phyloP scores from a whole-genome alignment of 2,888 invertebrate species.

The Rotaria magnacalcarata region DNA sequence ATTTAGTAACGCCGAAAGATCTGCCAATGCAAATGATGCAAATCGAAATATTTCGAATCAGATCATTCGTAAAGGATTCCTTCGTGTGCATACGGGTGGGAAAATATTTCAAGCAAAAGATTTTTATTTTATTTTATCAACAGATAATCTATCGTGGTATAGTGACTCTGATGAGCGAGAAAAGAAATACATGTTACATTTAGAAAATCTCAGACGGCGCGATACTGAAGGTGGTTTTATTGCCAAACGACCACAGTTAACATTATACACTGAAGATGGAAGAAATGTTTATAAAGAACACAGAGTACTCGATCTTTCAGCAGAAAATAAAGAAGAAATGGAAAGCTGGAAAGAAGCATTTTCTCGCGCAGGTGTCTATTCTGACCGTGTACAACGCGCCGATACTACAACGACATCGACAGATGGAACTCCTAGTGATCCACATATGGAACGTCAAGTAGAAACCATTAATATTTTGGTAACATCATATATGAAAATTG shows the following conservation, averaged over 20 bases:
- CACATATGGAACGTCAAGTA: constrained; percentile 90
- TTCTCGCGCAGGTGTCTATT: constrained; percentile 95
- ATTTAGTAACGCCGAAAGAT: constrained; percentile 77
- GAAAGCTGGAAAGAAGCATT: constrained; percentile 99
- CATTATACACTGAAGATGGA: constrained; percentile 93
- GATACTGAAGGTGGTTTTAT: constrained; percentile 94
- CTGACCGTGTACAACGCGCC: constrained; percentile 72
- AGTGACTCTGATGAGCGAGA: constrained; percentile 99
- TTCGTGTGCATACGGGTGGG: constrained; percentile 90
- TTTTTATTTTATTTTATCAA: constrained; percentile 97
- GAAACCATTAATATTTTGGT: constrained; percentile 98
- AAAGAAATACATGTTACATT: constrained; percentile 96
- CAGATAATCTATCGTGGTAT: constrained; percentile 96
- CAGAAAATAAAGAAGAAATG: constrained; percentile 91
- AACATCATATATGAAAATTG: constrained; percentile 99
- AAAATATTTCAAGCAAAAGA: constrained; percentile 98
- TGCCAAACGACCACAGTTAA: constrained; percentile 90
- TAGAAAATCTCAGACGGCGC: constrained; percentile 89
- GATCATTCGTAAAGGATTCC: constrained; percentile 88
- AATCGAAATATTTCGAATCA: constrained; percentile 88
- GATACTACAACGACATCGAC: constrained; percentile 47
- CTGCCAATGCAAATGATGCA: constrained; percentile 75
- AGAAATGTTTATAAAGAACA: constrained; percentile 79
- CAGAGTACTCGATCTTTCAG: constrained; percentile 94
- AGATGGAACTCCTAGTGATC: constrained; percentile 62